Evolutionary conservation across 2,113 vertebrate species (phyloP), one percentile per base, ranked within the genome.

Genomic region (Leiothrix lutea): DNA sequence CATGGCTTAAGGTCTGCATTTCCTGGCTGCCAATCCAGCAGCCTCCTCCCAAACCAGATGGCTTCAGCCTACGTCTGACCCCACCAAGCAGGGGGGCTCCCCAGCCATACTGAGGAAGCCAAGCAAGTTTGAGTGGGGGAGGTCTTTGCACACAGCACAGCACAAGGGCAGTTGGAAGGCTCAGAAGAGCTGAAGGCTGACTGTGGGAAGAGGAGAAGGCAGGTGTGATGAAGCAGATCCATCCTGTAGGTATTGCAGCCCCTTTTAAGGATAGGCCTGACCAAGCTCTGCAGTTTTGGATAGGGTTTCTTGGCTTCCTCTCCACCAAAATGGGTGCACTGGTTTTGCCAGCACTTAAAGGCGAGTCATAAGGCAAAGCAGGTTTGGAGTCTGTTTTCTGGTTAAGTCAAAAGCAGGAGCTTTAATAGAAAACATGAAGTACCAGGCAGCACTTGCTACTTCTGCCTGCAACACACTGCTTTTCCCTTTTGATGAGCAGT

Each of bases 41-140:
- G 45, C 8, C 31, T 28, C 21, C 71, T 80, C 21, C 50, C 36
- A 80, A 44, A 44, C 5, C 80, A 88, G 54, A 69, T 38, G 54
- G 87, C 72, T 70, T 19, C 29, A 86, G 56, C 56, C 67, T 44
- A 28, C 8, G 13, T 31, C 36, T 7, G 24, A 12, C 25, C n/a
- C 36, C 45, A 77, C 31, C 38, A 35, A 23, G 67, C 45, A 60
- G 16, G 0, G 3, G 54, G 48, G 53, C 47, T 75, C 57, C 57
- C 56, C 24, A 8, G 79, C 22, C 7, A 0, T 57, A 19, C 5
- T 1, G 0, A 51, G 40, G 54, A 71, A 58, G 44, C 22, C 48
- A 38, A 33, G 36, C 35, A 62, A 60, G 36, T 12, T 24, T 50
- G 35, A 80, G 56, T 0, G 0, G 45, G 11, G 1, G 18, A 33